Base-by-base conservation (phyloP, 2,113 vertebrate genomes). In the Sphaerodactylus townsendi region DNA sequence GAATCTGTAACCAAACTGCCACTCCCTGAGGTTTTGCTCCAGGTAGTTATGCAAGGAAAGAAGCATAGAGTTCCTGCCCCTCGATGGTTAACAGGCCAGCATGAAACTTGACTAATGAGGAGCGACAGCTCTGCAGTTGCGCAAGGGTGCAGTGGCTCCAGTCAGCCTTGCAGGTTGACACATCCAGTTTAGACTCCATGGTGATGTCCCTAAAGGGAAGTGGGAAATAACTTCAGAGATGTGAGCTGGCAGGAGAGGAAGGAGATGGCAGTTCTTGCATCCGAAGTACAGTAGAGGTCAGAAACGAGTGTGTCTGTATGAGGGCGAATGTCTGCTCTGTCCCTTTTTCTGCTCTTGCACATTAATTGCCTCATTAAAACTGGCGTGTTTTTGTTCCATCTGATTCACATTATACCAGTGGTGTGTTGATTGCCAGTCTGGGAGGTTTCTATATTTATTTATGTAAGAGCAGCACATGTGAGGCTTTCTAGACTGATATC, bases 21-120 rank as follows among this genome's bases (percentile, higher is more conserved):
- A 72, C 46, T 77, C 37, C 37, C 35, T 28, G 56, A 74, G 65
- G 64, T 4, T 79, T 78, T 64, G 75, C 46, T 81, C 64, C 33
- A 76, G 48, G 35, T 21, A 37, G 53, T 46, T 33, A 44, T 37
- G 1, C 44, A 77, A 65, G 62, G 25, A 72, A 85, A 68, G 39
- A 82, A 21, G 28, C 17, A 11, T 33, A 30, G 82, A 39, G 41
- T 85, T 66, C 59, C 56, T 59, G 39, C 83, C 77, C 68, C 48
- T 86, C 69, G 77, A 65, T 77, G 68, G 28, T 28, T 85, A 87
- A 74, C 77, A 68, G 80, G 72, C 73, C 70, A 70, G 64, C 56
- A 33, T 65, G 25, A 50, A 78, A n/a, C 41, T 50, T 64, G 56
- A 2, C 50, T 80, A 33, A 82, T 48, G 17, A 33, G 76, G 53